Base-by-base conservation (phyloP, 1,140 invertebrate genomes). In the Heliconius hewitsoni region DNA sequence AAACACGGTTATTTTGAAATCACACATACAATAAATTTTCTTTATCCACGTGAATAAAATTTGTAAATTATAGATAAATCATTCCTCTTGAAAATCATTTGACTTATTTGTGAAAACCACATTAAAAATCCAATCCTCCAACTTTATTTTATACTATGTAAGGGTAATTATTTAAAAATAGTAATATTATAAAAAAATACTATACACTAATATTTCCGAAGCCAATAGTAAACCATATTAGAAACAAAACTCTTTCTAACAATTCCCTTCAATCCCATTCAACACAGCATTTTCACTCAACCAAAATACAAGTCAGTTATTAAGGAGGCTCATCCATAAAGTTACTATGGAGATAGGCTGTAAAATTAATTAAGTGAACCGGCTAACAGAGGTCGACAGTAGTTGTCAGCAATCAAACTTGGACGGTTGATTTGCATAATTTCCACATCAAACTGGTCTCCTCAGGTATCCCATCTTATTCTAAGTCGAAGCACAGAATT, bases 341-440 rank as follows among this genome's bases (percentile, higher is more conserved):
- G 52, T 77, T 74, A 82, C 70, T 78, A 79, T 79, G 77, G 77
- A 72, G 71, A 76, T 81, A 74, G 73, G 79, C 74, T 57, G 78
- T 82, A 77, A 85, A 83, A 83, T 85, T 82, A 85, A 85, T 85
- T 81, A 82, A 82, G 77, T 81, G 83, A 79, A 71, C 80, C 73
- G 34, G 81, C 77, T 82, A 74, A 83, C 75, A 81, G 78, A 81
- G 80, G 84, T 82, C 78, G 76, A 80, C 77, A 74, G 76, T 78
- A 78, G 75, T 84, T 81, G 83, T 82, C 81, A 60, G 87, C 78
- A 88, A 88, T 88, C 84, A 88, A 88, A 88, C 82, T 83, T 82
- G 78, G 81, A 71, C 81, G 83, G 76, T 72, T 85, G 82, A 88
- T 88, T 86, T 85, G 83, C 87, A 89, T 86, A 87, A 86, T 87